Percentiles rank a stretch among this genome's conserved stretches.
Conservation (phyloP, 2,797 vertebrate species). For the Antrozous pallidus region DNA sequence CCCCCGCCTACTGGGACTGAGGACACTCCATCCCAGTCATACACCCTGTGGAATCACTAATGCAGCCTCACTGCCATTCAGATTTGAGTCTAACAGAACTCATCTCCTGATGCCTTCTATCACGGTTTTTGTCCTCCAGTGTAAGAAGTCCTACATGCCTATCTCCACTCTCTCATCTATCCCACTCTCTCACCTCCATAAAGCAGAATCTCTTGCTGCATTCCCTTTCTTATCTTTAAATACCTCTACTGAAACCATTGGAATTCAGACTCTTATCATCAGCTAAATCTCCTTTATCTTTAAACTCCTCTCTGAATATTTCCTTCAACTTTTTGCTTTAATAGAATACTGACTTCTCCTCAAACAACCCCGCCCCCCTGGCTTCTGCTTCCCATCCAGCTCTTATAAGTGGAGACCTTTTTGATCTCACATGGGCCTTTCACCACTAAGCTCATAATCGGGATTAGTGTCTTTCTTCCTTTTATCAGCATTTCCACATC, state of each 20-base stretch:
- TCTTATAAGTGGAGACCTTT: neutral
- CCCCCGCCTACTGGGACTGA: rapidly evolving
- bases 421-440: rapidly evolving
- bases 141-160: neutral
- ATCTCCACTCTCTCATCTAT: neutral
- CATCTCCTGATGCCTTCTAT: neutral
- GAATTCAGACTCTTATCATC: neutral
- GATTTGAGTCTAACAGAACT: neutral
- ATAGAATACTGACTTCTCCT: neutral
- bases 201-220: neutral
- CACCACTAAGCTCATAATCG: neutral
- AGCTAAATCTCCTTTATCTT: neutral
- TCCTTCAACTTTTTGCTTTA: neutral
- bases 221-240: neutral
- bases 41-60: neutral
- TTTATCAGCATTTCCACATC: neutral
- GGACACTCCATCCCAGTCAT: neutral
- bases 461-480: neutral
- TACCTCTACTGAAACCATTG: neutral
- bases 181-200: neutral
- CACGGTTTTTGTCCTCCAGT: neutral
- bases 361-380: neutral
- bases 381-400: neutral
- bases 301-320: neutral
- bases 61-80: neutral